Evolutionary conservation across 1,140 invertebrate genomes (phyloP).

Genomic region (Nilaparvata lugens): DNA sequence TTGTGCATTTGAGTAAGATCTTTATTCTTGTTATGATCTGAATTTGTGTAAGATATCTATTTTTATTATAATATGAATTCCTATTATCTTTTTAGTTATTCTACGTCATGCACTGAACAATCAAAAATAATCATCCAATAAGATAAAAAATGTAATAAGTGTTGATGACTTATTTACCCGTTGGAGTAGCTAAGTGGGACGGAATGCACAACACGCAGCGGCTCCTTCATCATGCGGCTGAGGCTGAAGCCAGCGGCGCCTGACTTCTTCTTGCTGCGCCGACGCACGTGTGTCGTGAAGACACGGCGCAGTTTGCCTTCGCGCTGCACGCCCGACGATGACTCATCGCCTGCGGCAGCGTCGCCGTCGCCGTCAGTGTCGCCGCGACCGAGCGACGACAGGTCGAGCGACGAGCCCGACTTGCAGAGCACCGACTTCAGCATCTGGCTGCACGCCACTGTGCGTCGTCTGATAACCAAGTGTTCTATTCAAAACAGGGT

Average conservation of each 20-base stretch:
- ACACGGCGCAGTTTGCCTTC: slow-evolving; percentile 36
- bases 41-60: no score
- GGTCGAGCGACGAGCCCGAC: slow-evolving; percentile 22
- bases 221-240: slow-evolving; percentile 38
- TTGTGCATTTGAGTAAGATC: no score
- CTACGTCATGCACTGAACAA: no score
- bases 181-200: slow-evolving; percentile 37
- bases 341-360: background rate
- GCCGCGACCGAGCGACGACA: slow-evolving; percentile 8
- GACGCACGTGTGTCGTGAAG: slow-evolving; percentile 35
- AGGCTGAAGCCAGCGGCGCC: slow-evolving; percentile 30
- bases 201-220: slow-evolving; percentile 38
- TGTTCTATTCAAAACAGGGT: background rate
- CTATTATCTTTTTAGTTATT: no score
- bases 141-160: no score
- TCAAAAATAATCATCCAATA: no score
- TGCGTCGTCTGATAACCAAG: background rate
- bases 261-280: slow-evolving; percentile 28
- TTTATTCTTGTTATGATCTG: no score
- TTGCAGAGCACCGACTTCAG: slow-evolving; percentile 21
- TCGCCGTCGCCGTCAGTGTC: background rate
- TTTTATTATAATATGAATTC: no score
- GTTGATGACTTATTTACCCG: slow-evolving; percentile 33
- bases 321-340: slow-evolving; percentile 18
- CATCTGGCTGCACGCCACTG: slow-evolving; percentile 7